These are phyloP conservation scores for Tenthredo amoena DNA, from an alignment of 2,888 invertebrate genomes.

Conservation along the genomic window DNA sequence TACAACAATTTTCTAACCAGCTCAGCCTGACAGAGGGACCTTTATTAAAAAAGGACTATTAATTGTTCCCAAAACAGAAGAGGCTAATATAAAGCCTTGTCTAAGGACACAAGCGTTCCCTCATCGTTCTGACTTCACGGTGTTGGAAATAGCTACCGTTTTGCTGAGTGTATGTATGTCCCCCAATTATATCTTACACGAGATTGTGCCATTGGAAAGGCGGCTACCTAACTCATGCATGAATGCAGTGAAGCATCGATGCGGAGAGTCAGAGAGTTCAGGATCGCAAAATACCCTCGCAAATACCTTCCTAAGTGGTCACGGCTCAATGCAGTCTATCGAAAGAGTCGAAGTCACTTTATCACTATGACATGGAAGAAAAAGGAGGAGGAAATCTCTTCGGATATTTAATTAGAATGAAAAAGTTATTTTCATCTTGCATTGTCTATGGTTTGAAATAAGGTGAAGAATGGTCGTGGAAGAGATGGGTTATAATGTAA, in stretches of 20 bases:
- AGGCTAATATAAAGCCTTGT: neutral
- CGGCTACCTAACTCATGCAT: neutral
- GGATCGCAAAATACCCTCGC: slow-evolving; percentile 17
- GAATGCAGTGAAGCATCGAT: slow-evolving; percentile 28
- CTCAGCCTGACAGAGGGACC: neutral
- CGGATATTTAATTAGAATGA: neutral
- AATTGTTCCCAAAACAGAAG: neutral
- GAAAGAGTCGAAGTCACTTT: neutral
- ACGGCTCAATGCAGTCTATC: slow-evolving; percentile 13
- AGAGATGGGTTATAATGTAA: slow-evolving; percentile 16
- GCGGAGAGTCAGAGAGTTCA: neutral
- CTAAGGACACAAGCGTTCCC: neutral
- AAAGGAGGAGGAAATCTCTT: neutral
- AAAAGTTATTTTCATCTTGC: neutral
- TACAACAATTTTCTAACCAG: neutral
- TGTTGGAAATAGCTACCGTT: neutral
- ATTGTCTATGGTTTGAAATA: neutral
- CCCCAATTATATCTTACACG: neutral
- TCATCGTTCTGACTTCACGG: neutral
- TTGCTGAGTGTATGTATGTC: neutral
- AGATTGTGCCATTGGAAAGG: neutral
- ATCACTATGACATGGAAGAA: neutral
- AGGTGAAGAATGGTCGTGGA: neutral
- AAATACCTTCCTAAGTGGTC: slow-evolving; percentile 44
- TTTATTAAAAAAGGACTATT: neutral